Evolutionary conservation across 2,888 invertebrate species (phyloP).

Genomic region (Gandaritis pyraliata): DNA sequence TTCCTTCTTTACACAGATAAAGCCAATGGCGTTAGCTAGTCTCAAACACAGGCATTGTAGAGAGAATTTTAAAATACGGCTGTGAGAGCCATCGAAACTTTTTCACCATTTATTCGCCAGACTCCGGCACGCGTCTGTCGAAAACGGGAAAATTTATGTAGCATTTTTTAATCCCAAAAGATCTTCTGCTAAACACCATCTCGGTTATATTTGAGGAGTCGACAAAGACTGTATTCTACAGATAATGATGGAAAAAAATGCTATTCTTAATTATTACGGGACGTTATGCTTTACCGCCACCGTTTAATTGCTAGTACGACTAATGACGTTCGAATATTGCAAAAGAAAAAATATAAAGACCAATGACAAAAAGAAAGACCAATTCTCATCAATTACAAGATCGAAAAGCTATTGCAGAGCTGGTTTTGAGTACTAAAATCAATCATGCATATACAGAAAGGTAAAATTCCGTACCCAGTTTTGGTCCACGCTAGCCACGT

Average conservation of each 20-base stretch:
- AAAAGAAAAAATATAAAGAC: no score
- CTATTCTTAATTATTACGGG: no score
- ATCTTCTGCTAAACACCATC: background rate
- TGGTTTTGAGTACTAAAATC: no score
- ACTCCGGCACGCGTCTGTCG: conserved; percentile 38
- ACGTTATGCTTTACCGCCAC: no score
- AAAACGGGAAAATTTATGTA: conserved; percentile 21
- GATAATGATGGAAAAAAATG: no score
- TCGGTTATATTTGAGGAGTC: no score
- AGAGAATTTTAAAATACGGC: conserved; percentile 53
- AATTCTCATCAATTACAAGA: no score
- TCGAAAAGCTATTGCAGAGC: no score
- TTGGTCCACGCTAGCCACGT: conserved; percentile 36
- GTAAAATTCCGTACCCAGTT: conserved; percentile 10
- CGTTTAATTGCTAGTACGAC: no score
- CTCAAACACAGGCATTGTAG: conserved; percentile 35
- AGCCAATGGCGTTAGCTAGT: conserved; percentile 22
- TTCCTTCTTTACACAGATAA: background rate
- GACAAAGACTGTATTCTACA: no score
- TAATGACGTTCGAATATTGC: no score
- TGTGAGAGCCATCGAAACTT: conserved; percentile 56
- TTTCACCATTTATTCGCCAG: conserved; percentile 52
- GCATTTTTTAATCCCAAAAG: conserved; percentile 14
- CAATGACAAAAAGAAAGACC: no score
- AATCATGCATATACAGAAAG: background rate